These are phyloP conservation scores for Gymnoscopelus braueri DNA, from an alignment of 2,797 vertebrate genomes.

Conservation along the genomic window DNA sequence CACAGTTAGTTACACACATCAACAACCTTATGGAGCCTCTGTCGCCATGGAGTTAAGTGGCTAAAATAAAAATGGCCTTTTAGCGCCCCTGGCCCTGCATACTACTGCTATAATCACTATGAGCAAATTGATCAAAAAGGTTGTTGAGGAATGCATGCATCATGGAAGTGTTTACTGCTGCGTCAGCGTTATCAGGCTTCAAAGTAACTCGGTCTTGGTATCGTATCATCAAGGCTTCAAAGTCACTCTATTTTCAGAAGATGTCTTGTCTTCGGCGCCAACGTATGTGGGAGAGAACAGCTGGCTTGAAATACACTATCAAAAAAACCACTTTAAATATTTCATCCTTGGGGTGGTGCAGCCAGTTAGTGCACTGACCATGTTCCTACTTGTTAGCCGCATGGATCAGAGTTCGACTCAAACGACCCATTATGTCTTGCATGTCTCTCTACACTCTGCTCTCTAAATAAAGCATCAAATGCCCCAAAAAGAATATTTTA, in stretches of 20 bases:
- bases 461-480: too few relatives aligned
- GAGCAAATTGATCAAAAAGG: conserved; percentile 44
- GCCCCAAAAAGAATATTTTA: too few relatives aligned
- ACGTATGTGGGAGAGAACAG: conserved; percentile 34
- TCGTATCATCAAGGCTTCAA: conserved; percentile 45
- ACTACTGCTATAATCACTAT: conserved; percentile 48
- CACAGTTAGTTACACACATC: conserved; percentile 51
- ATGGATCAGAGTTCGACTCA: too few relatives aligned
- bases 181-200: conserved; percentile 61
- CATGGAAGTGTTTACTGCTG: conserved; percentile 50
- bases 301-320: conserved; percentile 44
- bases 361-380: too few relatives aligned
- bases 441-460: too few relatives aligned
- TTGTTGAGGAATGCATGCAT: conserved; percentile 57
- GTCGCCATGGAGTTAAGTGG: conserved; percentile 36
- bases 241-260: conserved; percentile 73
- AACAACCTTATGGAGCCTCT: conserved; percentile 24
- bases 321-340: conserved; percentile 36
- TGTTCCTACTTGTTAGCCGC: too few relatives aligned
- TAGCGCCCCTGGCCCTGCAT: conserved; percentile 1
- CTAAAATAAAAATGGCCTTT: conserved; percentile 36
- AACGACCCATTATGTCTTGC: too few relatives aligned
- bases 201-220: conserved; percentile 10
- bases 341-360: not conserved
- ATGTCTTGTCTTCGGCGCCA: conserved; percentile 52